A percentile compares a stretch with the other conserved stretches of the same genome.
Conservation (phyloP, 2,797 vertebrate genomes). For the Acanthopagrus latus region DNA sequence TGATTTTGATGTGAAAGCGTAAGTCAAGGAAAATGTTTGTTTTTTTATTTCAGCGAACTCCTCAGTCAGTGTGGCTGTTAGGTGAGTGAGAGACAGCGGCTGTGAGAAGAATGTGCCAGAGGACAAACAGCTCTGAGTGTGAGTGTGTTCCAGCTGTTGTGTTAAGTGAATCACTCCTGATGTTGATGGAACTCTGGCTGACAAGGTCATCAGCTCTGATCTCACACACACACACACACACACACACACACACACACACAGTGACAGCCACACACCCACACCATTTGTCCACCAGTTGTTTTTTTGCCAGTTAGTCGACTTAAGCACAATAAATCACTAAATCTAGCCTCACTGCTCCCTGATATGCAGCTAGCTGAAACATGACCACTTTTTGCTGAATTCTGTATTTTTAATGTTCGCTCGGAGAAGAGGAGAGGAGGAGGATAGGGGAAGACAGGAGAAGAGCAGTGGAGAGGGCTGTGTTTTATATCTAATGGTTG, state of each 20-base stretch:
- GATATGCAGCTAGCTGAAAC: too few relatives aligned
- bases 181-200: conserved; percentile 50
- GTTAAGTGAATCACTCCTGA: conserved; percentile 52
- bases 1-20: neutral
- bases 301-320: neutral
- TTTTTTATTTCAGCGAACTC: neutral
- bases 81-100: conserved; percentile 2
- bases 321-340: neutral
- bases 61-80: neutral
- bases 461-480: too few relatives aligned
- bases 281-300: neutral
- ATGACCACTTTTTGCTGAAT: too few relatives aligned
- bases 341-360: neutral
- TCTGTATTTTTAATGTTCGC: too few relatives aligned
- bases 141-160: conserved; percentile 54
- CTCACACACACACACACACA: neutral
- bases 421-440: too few relatives aligned
- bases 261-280: neutral
- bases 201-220: conserved; percentile 50
- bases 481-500: too few relatives aligned
- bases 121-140: conserved; percentile 6
- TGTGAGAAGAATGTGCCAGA: conserved; percentile 21
- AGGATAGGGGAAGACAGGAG: too few relatives aligned
- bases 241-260: neutral
- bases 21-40: neutral